Evolutionary conservation across 2,888 invertebrate species (phyloP).

Genomic region (Amblyjoppa fuscipennis): DNA sequence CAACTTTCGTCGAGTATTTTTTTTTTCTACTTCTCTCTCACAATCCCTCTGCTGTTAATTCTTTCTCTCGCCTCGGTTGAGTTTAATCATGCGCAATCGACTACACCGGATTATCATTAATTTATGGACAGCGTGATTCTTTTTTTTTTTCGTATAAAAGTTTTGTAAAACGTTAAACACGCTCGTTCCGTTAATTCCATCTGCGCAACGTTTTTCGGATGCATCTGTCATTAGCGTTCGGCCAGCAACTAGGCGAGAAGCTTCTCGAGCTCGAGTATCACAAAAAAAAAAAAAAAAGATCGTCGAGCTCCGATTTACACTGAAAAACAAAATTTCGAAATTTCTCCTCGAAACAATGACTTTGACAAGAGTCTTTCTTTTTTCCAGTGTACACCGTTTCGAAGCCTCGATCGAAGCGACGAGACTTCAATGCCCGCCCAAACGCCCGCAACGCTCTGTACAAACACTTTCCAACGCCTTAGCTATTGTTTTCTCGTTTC

Average conservation of each 20-base stretch:
- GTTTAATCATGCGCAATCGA: conserved; percentile 29
- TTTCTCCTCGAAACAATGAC: background rate
- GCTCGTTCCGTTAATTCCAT: conserved; percentile 41
- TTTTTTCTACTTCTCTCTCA: conserved; percentile 2
- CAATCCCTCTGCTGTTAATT: background rate
- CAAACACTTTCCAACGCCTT: conserved; percentile 22
- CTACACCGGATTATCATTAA: conserved; percentile 36
- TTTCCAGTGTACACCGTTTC: conserved; percentile 3
- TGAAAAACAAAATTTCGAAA: background rate
- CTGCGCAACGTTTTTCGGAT: conserved; percentile 11
- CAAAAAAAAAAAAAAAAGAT: background rate
- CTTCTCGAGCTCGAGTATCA: background rate
- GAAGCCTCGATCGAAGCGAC: background rate
- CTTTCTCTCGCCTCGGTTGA: conserved; percentile 27
- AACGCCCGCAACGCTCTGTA: conserved; percentile 2
- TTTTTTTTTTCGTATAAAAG: conserved; percentile 61
- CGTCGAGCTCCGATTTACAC: background rate
- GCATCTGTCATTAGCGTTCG: background rate
- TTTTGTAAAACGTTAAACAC: conserved; percentile 61
- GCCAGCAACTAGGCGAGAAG: background rate
- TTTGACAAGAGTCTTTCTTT: background rate
- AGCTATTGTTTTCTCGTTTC: background rate
- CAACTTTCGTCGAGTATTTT: conserved; percentile 20
- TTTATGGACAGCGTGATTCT: conserved; percentile 56
- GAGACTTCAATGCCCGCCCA: background rate